These are phyloP conservation scores for human DNA, from an alignment of 2,113 vertebrate species.

Conservation along the genomic window DNA sequence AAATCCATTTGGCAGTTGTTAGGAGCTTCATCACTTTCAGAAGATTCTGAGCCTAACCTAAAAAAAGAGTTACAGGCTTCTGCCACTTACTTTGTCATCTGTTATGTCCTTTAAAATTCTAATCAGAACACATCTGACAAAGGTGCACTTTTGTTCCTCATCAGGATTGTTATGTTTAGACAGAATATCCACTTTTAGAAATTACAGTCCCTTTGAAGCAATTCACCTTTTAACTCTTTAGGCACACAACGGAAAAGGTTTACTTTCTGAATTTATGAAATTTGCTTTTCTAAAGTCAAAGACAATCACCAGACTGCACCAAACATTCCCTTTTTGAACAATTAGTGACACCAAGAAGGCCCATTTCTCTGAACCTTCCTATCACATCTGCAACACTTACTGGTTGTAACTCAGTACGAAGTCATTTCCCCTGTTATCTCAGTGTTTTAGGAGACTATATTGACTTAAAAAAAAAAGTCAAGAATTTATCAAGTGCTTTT, in stretches of 20 bases:
- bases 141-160: not conserved
- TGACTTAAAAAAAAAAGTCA: not conserved
- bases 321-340: not conserved
- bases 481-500: not conserved
- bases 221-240: not conserved
- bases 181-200: not conserved
- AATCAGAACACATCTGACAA: not conserved
- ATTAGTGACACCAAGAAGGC: not conserved
- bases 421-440: not conserved
- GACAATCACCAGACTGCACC: not conserved
- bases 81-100: not conserved
- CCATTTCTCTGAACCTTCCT: not conserved
- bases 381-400: not conserved
- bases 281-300: not conserved
- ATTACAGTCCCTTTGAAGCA: not conserved
- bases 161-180: not conserved
- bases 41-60: not conserved
- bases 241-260: not conserved
- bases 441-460: not conserved
- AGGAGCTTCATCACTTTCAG: not conserved
- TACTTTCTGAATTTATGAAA: not conserved
- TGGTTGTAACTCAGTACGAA: not conserved
- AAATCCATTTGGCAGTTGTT: slow-evolving; percentile 1
- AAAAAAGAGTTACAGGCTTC: not conserved
- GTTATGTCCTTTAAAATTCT: not conserved